These are phyloP conservation scores for Tetranychus piercei DNA, from an alignment of 2,888 invertebrate species.

Conservation along the genomic window DNA sequence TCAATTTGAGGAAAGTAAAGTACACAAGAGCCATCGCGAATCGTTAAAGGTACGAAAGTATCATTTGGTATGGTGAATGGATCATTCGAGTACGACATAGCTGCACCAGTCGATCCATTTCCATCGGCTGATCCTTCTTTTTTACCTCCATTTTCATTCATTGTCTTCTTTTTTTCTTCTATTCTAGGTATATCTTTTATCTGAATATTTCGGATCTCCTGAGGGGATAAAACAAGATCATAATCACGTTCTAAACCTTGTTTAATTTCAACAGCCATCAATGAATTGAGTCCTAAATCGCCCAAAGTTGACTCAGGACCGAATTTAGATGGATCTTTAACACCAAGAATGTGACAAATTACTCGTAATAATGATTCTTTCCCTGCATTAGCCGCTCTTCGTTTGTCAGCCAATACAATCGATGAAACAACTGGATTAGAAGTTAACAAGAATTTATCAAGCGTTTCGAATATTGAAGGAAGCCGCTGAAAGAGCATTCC, in stretches of 20 bases:
- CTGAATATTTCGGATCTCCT: slow-evolving; percentile 69
- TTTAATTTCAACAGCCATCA: slow-evolving; percentile 93
- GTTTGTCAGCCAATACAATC: slow-evolving; percentile 13
- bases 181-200: slow-evolving; percentile 49
- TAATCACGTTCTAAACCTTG: slow-evolving; percentile 59
- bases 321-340: slow-evolving; percentile 55
- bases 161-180: slow-evolving; percentile 2
- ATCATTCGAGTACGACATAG: background rate
- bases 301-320: slow-evolving; percentile 57
- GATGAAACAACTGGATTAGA: slow-evolving; percentile 43
- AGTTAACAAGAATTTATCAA: slow-evolving; percentile 75
- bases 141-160: background rate
- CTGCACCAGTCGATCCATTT: background rate
- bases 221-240: slow-evolving; percentile 69
- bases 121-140: background rate
- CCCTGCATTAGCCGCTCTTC: background rate
- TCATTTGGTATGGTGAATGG: background rate
- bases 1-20: slow-evolving; percentile 9
- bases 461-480: slow-evolving; percentile 64
- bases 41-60: background rate
- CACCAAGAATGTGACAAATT: slow-evolving; percentile 38
- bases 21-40: background rate
- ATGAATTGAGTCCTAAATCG: slow-evolving; percentile 88
- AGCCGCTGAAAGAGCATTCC: slow-evolving; percentile 82
- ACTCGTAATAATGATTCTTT: slow-evolving; percentile 13